These are phyloP conservation scores for Climacteris rufus DNA, from an alignment of 2,113 vertebrate species.

Conservation along the genomic window DNA sequence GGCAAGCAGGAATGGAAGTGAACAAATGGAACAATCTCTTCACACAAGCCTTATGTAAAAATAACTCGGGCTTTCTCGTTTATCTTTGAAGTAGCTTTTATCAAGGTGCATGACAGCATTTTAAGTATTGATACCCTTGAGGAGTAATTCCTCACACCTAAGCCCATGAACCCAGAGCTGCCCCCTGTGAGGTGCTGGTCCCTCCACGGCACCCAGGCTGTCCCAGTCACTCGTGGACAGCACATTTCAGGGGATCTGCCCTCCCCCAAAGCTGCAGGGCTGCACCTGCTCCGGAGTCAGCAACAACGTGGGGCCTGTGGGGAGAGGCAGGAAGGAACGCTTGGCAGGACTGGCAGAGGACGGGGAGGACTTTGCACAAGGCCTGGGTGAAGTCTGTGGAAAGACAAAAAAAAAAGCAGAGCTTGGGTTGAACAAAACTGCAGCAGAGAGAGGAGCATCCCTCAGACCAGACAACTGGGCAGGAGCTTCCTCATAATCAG, in stretches of 20 bases:
- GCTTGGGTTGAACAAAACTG: background rate
- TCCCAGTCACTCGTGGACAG: background rate
- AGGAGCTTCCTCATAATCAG: background rate
- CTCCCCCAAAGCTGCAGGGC: background rate
- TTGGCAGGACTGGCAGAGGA: slow-evolving; percentile 41
- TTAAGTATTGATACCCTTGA: background rate
- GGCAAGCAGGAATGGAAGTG: background rate
- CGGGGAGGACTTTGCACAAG: background rate
- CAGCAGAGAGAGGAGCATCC: background rate
- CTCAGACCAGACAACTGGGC: background rate
- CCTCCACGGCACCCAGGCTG: background rate
- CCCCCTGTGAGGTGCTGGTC: background rate
- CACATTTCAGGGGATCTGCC: background rate
- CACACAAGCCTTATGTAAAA: background rate
- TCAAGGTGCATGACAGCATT: background rate
- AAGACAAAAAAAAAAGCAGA: background rate
- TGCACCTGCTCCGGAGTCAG: slow-evolving; percentile 75
- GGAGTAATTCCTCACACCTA: background rate
- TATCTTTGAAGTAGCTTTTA: background rate
- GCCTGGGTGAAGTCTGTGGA: background rate
- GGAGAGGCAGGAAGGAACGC: background rate
- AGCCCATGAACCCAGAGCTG: background rate
- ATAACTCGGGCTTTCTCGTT: background rate
- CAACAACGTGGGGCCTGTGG: slow-evolving; percentile 17
- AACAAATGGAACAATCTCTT: background rate